These are phyloP conservation scores for Brachirus orientalis DNA, from an alignment of 2,113 vertebrate genomes.

Conservation along the genomic window DNA sequence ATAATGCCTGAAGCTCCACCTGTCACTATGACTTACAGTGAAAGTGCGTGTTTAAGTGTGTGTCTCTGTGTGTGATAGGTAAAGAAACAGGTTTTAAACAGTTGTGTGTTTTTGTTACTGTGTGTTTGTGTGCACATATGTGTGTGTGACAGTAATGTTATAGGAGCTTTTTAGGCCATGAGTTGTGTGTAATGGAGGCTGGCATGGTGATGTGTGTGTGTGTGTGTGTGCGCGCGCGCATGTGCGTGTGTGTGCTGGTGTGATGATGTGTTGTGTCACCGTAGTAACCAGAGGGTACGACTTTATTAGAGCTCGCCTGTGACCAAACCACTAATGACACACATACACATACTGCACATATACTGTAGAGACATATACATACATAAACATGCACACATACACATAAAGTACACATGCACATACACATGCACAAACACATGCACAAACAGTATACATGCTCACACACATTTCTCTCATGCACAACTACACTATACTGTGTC, in stretches of 20 bases:
- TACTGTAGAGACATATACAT: not conserved
- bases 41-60: not conserved
- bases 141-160: constrained; percentile 62
- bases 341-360: constrained; percentile 14
- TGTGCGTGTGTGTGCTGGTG: constrained; percentile 67
- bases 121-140: constrained; percentile 51
- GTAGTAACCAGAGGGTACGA: constrained; percentile 81
- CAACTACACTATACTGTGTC: too few species aligned
- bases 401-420: not conserved
- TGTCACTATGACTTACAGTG: constrained; percentile 56
- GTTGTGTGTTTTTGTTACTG: constrained; percentile 14
- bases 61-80: constrained; percentile 6
- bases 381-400: not conserved
- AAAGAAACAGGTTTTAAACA: too few species aligned
- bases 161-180: constrained; percentile 73
- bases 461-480: not conserved
- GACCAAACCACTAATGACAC: constrained; percentile 70
- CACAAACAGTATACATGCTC: not conserved
- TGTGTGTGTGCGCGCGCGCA: constrained; percentile 29
- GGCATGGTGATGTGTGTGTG: constrained; percentile 52
- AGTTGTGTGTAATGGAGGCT: constrained; percentile 70
- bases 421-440: not conserved
- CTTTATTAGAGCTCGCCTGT: constrained; percentile 58
- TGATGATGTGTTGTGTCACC: constrained; percentile 90
- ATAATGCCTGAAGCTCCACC: constrained; percentile 50